A percentile compares a stretch with the other conserved stretches of the same genome.
phyloP scores from a whole-genome alignment of 2,113 vertebrate species.

The Nanger granti region DNA sequence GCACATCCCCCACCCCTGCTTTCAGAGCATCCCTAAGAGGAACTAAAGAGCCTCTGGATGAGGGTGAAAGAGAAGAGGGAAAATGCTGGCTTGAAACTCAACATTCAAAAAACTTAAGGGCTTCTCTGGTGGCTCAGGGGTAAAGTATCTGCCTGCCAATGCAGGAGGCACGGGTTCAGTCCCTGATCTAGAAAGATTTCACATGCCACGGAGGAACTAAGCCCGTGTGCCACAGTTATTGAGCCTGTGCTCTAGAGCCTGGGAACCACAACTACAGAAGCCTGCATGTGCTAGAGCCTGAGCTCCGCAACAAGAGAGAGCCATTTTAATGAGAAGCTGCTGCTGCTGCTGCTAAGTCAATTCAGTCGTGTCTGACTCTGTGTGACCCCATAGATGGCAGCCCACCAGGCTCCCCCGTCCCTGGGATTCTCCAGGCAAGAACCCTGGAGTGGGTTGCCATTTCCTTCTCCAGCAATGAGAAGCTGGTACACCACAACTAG shows the following conservation, averaged over 20 bases:
- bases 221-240: not conserved
- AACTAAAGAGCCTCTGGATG: not conserved
- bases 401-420: too few relatives aligned
- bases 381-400: too few relatives aligned
- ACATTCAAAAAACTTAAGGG: not conserved
- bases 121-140: not conserved
- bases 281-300: not conserved
- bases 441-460: too few relatives aligned
- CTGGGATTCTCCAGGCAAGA: too few relatives aligned
- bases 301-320: not conserved
- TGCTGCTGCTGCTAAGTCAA: too few relatives aligned
- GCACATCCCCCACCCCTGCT: not conserved
- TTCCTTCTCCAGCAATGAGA: not conserved
- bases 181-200: not conserved
- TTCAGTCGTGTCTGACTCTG: too few relatives aligned
- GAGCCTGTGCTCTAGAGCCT: not conserved
- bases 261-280: not conserved
- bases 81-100: not conserved
- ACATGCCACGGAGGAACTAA: not conserved
- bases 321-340: not conserved
- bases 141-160: not conserved
- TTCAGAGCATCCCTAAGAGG: not conserved
- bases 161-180: not conserved
- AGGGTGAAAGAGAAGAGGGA: not conserved
- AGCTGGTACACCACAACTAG: rapidly evolving